Evolutionary conservation across 2,113 vertebrate genomes (phyloP), one percentile per base, ranked within the genome.

Genomic region (Podarcis cretensis): DNA sequence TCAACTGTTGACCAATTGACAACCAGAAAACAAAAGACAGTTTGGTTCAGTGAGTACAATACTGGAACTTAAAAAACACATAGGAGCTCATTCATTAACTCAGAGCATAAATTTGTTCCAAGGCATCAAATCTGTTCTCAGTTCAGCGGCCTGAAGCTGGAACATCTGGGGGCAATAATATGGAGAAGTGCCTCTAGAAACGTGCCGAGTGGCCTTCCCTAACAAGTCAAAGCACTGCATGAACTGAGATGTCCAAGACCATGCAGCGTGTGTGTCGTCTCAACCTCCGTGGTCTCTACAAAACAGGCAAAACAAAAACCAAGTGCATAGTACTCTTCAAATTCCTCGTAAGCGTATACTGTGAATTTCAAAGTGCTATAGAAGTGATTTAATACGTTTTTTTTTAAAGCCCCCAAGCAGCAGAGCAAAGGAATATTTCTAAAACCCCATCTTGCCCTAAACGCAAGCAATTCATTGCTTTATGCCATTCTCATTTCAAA

Each of bases 301-400:
- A 83, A 76, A 37, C 81, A 37, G 7, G 59, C 16, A 57, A 54
- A 68, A 20, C n/a, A 78, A 78, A 23, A 89, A 4, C n/a, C 21
- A 66, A 25, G 63, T 21, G 3, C 30, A n/a, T 16, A n/a, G 43
- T 6, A 23, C 6, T 43, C 68, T 83, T 65, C 30, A 65, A 32
- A 57, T 71, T 57, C 32, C 63, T 54, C 32, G 27, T 48, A 83
- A 83, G 40, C 16, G 74, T 27, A 68, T 37, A 32, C 6, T 54
- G 7, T 57, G 74, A 5, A 57, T 57, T 89, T 89, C 81, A 89
- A 83, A 89, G 81, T 89, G 81, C 81, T 69, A 69, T 37, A 83
- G 63, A 65, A 68, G 32, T 57, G 59, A 78, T 66, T 88, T 73
- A 48, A 86, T 66, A 32, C 18, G 32, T 86, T 65, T 12, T 86